Percentiles rank a stretch among this genome's conserved stretches.
phyloP scores from a whole-genome alignment of 2,113 vertebrate species.

The Solea solea region DNA sequence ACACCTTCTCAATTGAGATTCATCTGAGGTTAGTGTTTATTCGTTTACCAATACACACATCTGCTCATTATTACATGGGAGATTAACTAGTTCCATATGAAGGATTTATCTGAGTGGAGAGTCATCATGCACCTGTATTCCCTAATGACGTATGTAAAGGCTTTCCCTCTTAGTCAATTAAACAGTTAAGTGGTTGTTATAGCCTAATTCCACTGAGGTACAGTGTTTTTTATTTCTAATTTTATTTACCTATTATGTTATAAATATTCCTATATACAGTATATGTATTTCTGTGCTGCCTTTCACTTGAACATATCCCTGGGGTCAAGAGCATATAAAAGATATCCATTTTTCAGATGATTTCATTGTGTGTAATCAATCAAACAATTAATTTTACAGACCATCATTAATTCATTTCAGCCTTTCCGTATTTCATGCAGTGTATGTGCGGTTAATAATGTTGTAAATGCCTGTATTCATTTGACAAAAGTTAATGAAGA shows the following conservation, averaged over 20 bases:
- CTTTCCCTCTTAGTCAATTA: slow-evolving; percentile 69
- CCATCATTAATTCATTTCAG: slow-evolving; percentile 37
- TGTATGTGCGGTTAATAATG: slow-evolving; percentile 56
- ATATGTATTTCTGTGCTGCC: background rate
- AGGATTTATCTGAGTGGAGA: slow-evolving; percentile 62
- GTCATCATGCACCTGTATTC: slow-evolving; percentile 70
- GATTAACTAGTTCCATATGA: slow-evolving; percentile 73
- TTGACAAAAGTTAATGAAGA: slow-evolving; percentile 73
- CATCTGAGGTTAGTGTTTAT: slow-evolving; percentile 52
- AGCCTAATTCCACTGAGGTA: slow-evolving; percentile 41
- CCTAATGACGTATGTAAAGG: slow-evolving; percentile 71
- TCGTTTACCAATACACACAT: slow-evolving; percentile 60
- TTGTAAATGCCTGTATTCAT: slow-evolving; percentile 59
- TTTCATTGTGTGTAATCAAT: slow-evolving; percentile 52
- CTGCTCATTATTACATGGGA: slow-evolving; percentile 73
- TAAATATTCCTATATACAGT: background rate
- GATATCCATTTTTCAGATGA: slow-evolving; percentile 24
- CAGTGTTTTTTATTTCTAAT: slow-evolving; percentile 43
- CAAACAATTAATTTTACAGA: slow-evolving; percentile 34
- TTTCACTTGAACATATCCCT: slow-evolving; percentile 1
- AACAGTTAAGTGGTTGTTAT: slow-evolving; percentile 67
- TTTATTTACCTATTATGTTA: too few species aligned
- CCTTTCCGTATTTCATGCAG: slow-evolving; percentile 24
- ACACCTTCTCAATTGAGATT: slow-evolving; percentile 46
- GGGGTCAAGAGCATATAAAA: slow-evolving; percentile 11